phyloP scores from a whole-genome alignment of 2,888 invertebrate genomes.

The Oligia strigilis region DNA sequence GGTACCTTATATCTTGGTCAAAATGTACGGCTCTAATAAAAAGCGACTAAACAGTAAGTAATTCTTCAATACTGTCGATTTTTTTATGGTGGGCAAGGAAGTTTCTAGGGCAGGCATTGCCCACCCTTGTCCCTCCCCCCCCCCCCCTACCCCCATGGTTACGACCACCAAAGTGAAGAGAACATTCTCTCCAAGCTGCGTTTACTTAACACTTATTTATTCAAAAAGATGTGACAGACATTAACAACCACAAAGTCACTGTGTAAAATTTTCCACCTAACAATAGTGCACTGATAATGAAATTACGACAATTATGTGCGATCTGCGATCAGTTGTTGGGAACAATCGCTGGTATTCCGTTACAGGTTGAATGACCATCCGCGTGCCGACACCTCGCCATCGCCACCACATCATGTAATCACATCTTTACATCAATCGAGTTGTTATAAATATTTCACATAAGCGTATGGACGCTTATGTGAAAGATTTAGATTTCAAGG shows the following conservation, averaged over 20 bases:
- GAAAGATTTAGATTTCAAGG: conserved; percentile 14
- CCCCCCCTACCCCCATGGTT: too few relatives aligned
- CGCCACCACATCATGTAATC: conserved; percentile 62
- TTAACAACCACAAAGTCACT: conserved; percentile 3
- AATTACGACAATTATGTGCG: conserved; percentile 69
- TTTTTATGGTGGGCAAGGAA: too few relatives aligned
- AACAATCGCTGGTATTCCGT: conserved; percentile 69
- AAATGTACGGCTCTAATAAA: too few relatives aligned
- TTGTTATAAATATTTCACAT: too few relatives aligned
- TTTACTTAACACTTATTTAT: neutral
- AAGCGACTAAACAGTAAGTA: too few relatives aligned
- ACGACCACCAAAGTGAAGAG: neutral
- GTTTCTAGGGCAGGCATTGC: too few relatives aligned
- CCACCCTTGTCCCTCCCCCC: too few relatives aligned
- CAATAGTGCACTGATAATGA: conserved; percentile 60
- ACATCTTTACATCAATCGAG: conserved; percentile 47
- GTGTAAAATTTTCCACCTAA: conserved; percentile 28
- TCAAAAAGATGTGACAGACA: neutral
- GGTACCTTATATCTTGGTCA: too few relatives aligned
- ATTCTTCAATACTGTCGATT: too few relatives aligned
- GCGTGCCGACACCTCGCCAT: conserved; percentile 64
- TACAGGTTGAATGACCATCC: conserved; percentile 76
- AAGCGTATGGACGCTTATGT: neutral
- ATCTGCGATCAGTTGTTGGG: conserved; percentile 54
- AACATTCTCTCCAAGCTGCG: neutral